Evolutionary conservation across 2,113 vertebrate species (phyloP).

Genomic region (Eleginops maclovinus): DNA sequence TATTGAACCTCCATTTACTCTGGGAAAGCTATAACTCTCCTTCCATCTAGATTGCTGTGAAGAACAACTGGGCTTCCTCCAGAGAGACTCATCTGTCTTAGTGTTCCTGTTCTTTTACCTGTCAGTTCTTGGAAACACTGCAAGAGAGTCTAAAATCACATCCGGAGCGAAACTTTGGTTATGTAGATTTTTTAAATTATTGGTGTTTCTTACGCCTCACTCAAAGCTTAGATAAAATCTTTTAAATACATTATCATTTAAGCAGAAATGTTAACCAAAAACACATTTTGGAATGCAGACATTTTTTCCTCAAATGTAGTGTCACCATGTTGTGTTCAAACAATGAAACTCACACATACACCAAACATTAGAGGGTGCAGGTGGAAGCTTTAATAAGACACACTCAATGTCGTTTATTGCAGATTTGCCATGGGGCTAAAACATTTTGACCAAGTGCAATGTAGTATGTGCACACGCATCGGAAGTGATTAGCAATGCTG

Average conservation of each 20-base stretch:
- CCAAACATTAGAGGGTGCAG: neutral
- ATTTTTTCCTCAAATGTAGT: constrained; percentile 5
- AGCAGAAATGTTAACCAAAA: neutral
- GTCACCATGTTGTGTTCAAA: neutral
- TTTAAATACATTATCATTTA: neutral
- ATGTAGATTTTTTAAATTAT: neutral
- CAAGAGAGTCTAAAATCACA: constrained; percentile 6
- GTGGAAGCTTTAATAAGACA: constrained; percentile 17
- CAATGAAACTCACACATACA: neutral
- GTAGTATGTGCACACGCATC: neutral
- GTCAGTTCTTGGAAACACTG: constrained; percentile 28
- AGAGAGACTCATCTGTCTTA: constrained; percentile 20
- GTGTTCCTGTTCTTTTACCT: constrained; percentile 17
- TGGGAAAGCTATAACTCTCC: constrained; percentile 8
- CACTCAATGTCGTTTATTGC: constrained; percentile 4
- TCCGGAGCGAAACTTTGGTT: neutral
- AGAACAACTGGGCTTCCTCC: constrained; percentile 7
- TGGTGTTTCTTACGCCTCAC: neutral
- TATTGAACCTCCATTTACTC: constrained; percentile 25
- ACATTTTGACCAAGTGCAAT: constrained; percentile 5
- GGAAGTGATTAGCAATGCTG: constrained; percentile 42
- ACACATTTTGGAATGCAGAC: neutral
- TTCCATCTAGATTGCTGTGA: constrained; percentile 23
- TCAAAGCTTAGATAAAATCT: too few relatives aligned
- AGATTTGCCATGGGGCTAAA: constrained; percentile 14